Evolutionary conservation across 1,140 invertebrate species (phyloP), one percentile per base, ranked within the genome.

Genomic region (Neodiprion fabricii): DNA sequence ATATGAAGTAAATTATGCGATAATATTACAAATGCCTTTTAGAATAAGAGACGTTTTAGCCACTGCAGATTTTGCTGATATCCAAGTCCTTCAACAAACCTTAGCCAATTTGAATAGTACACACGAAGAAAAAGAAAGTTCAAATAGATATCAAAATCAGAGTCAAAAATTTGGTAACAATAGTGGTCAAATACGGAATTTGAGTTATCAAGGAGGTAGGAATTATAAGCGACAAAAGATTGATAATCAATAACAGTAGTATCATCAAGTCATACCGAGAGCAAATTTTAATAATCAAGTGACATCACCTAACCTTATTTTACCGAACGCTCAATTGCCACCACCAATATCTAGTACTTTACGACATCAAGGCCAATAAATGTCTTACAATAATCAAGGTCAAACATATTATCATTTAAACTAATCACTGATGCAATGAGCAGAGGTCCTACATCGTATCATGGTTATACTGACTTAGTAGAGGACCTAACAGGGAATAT

Each of bases 1-100:
- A 47, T 75, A 74, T 72, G 73, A 78, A 48, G 67, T 72, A 10
- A 73, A 75, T 69, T 78, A 72, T 74, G 53, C 72, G 67, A 75
- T 77, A n/a, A 40, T 77, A 9, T 68, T 75, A 66, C 76, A 77
- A 71, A 50, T 77, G 48, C 77, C 77, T 50, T 67, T 12, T 48
- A 21, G 70, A 21, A 65, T 78, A 12, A 70, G 73, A 21, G 67
- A 75, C 73, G 1, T 65, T 23, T 65, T 78, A 17, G 74, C 70
- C 9, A 17, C 74, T 3, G 48, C 75, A 40, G 70, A 76, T 68
- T 76, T 50, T 72, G 28, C 23, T 4, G 48, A 72, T 47, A 48
- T 65, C 10, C 70, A 74, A 1, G 8, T 47, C 17, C 48, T 78
- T 53, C 12, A 48, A 5, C 72, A 72, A 49, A 67, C 74, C 17